A percentile compares a stretch with the other conserved stretches of the same genome.
Conservation (phyloP, 2,113 vertebrate species). For the Morone chrysops region DNA sequence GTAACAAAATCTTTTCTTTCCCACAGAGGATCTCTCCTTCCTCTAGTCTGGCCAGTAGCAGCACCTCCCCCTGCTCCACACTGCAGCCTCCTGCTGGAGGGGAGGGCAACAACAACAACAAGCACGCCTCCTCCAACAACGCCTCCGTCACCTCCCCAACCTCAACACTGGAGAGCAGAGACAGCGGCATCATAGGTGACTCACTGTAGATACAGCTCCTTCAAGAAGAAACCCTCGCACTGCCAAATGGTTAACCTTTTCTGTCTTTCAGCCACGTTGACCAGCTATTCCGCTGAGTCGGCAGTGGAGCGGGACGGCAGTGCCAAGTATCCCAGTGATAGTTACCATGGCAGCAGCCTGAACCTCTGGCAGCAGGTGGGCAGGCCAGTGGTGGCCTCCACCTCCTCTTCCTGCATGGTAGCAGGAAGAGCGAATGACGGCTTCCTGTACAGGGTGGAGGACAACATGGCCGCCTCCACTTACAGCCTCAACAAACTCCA, state of each 20-base stretch:
- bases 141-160: conserved; percentile 92
- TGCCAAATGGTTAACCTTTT: not conserved
- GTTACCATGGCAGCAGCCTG: conserved; percentile 89
- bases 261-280: conserved; percentile 89
- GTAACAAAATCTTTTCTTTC: conserved; percentile 59
- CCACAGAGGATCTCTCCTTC: conserved; percentile 94
- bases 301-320: conserved; percentile 87
- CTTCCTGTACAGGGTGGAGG: conserved; percentile 91
- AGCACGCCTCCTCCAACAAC: conserved; percentile 78
- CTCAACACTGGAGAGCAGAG: conserved; percentile 95
- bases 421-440: conserved; percentile 71
- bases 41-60: conserved; percentile 94
- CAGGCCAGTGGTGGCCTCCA: conserved; percentile 85
- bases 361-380: conserved; percentile 87
- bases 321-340: conserved; percentile 86
- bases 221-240: not conserved
- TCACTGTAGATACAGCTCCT: not conserved
- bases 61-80: conserved; percentile 92
- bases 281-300: conserved; percentile 94
- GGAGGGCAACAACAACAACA: conserved; percentile 85
- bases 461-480: conserved; percentile 94
- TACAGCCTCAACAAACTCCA: conserved; percentile 96
- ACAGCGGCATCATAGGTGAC: conserved; percentile 96
- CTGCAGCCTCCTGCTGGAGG: conserved; percentile 84
- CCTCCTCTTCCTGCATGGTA: conserved; percentile 81